Evolutionary conservation across 2,888 invertebrate species (phyloP).

Genomic region (Diachrysia chrysitis): DNA sequence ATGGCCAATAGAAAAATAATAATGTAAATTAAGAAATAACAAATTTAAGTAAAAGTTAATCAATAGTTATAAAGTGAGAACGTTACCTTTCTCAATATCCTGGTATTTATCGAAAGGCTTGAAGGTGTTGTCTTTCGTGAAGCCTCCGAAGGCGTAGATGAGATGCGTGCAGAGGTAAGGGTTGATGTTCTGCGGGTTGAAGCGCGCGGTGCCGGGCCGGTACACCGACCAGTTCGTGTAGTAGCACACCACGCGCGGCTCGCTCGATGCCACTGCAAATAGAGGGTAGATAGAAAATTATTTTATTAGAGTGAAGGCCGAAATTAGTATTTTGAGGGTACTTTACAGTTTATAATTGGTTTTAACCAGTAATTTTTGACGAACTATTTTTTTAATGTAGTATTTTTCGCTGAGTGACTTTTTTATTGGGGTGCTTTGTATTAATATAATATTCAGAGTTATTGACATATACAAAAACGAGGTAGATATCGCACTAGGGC

Average conservation of each 20-base stretch:
- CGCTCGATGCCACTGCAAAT: constrained; percentile 77
- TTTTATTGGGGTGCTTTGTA: no score
- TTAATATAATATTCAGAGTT: no score
- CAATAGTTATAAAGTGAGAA: no score
- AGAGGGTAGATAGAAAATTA: background rate
- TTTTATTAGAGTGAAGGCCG: background rate
- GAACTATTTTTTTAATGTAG: no score
- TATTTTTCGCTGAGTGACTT: no score
- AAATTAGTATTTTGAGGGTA: background rate
- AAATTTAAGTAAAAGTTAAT: no score
- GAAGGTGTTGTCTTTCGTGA: constrained; percentile 96
- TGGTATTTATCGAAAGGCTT: constrained; percentile 98
- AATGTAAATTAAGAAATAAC: no score
- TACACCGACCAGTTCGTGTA: constrained; percentile 98
- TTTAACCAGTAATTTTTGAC: no score
- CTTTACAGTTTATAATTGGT: no score
- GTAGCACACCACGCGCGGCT: constrained; percentile 96
- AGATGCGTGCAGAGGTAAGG: constrained; percentile 98
- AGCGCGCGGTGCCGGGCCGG: constrained; percentile 96
- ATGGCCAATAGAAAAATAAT: no score
- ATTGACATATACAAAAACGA: no score
- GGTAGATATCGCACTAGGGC: no score
- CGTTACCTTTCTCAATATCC: constrained; percentile 97
- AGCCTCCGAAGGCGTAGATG: constrained; percentile 97
- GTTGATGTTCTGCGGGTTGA: constrained; percentile 97